These are phyloP conservation scores for Rhincodon typus DNA, from an alignment of 2,797 vertebrate species.

Conservation along the genomic window DNA sequence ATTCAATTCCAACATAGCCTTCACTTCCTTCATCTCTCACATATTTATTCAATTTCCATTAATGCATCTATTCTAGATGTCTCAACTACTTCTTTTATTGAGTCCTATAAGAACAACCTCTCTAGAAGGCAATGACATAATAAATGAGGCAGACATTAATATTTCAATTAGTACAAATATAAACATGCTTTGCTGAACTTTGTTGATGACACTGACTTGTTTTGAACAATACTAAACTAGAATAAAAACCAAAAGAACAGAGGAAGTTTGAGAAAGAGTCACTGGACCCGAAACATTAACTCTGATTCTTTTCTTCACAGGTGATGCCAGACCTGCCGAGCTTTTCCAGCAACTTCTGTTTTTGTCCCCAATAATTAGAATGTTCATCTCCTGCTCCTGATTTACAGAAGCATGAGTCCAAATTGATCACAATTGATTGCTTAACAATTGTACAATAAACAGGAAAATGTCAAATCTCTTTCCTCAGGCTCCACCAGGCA, in stretches of 20 bases:
- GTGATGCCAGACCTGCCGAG: too few relatives aligned
- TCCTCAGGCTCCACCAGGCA: too few relatives aligned
- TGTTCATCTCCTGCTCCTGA: neutral
- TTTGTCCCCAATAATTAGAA: neutral
- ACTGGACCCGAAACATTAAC: too few relatives aligned
- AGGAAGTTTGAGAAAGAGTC: too few relatives aligned
- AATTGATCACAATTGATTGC: neutral
- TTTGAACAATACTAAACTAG: neutral
- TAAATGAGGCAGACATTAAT: neutral
- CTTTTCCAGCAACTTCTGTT: too few relatives aligned
- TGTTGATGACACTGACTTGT: neutral
- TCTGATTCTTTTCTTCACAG: too few relatives aligned
- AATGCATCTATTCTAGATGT: neutral
- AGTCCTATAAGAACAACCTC: neutral
- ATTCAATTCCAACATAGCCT: neutral
- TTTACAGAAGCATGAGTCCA: neutral
- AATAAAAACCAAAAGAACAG: too few relatives aligned
- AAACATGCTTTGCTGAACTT: neutral
- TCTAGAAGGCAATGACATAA: neutral
- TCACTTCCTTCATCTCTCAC: neutral
- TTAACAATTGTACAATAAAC: neutral
- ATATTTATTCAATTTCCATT: neutral
- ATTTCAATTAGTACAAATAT: neutral
- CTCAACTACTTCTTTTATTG: neutral
- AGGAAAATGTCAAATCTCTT: neutral